Base-by-base conservation (phyloP, 2,888 invertebrate genomes). In the Drosophila longiperda region DNA sequence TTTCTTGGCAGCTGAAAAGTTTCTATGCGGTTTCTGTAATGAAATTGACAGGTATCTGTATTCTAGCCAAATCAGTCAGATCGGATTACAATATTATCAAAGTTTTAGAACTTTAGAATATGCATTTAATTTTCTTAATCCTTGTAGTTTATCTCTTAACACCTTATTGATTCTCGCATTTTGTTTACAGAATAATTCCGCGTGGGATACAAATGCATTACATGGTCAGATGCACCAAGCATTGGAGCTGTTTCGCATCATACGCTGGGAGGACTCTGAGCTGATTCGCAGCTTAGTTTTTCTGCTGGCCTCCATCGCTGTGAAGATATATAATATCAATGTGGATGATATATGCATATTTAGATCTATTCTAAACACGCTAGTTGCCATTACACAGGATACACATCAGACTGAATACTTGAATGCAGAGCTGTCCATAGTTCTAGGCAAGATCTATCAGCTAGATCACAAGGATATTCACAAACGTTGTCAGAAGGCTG, bases 271-370 rank as follows among this genome's bases (percentile, higher is more conserved):
- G 33, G n/a, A 63, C 0, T n/a, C 63, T 0, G 0, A 53, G 1
- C 4, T 77, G n/a, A 49, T 55, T 26, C 1, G 15, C 33, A 23
- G 45, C 23, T 4, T 45, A 45, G 15, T 45, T 33, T 55, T n/a
- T 38, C 55, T 45, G 1, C n/a, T 88, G 9, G 1, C 80, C 1
- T 0, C 20, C 1, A 8, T 23, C 23, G 66, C 78, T 0, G 12
- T 60, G 0, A 20, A 40, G 5, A 12, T 80, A 0, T 63, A 58
- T 0, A 23, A 0, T 45, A 15, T 15, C 12, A 38, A 15, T 38
- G 38, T 26, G 36, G 55, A 38, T 29, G 66, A 86, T 17, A 80
- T 82, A 11, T 86, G 80, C 7, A 40, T 89, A 8, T 79, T 91
- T 5, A 80, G 83, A 8, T 20, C 73, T 0, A 15, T 69, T 0